Conservation (phyloP, 2,113 vertebrate species). For the Talpa occidentalis region DNA sequence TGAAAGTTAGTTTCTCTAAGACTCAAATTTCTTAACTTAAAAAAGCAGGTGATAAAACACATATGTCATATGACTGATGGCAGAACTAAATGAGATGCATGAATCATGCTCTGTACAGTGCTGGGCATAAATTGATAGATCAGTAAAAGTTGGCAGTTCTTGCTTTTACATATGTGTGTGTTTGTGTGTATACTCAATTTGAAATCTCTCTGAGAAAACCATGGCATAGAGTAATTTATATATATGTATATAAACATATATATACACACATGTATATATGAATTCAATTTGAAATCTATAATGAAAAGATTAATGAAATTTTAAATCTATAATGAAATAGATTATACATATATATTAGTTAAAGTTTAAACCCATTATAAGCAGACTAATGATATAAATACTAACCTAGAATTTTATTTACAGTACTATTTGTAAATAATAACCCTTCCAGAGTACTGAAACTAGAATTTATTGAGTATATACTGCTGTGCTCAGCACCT, state of each 20-base stretch:
- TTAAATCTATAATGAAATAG: no score
- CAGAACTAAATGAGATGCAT: background rate
- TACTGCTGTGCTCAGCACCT: background rate
- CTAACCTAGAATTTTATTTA: background rate
- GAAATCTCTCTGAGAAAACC: no score
- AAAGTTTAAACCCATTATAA: background rate
- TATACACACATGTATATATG: background rate
- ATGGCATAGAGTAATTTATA: background rate
- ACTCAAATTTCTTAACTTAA: background rate
- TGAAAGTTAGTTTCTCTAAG: background rate
- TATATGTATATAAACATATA: background rate
- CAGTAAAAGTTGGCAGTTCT: background rate
- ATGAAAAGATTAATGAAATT: no score
- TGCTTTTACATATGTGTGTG: background rate
- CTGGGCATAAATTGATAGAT: constrained; percentile 26
- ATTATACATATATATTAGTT: background rate
- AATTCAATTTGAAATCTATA: no score
- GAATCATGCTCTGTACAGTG: background rate
- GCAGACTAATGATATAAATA: constrained; percentile 15
- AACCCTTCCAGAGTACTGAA: background rate
- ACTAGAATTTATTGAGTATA: background rate
- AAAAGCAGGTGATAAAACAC: background rate
- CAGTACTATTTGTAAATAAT: background rate
- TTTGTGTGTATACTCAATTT: no score
- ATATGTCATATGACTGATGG: background rate